Base-by-base conservation (phyloP, 2,797 vertebrate genomes). In the Sciurus vulgaris region DNA sequence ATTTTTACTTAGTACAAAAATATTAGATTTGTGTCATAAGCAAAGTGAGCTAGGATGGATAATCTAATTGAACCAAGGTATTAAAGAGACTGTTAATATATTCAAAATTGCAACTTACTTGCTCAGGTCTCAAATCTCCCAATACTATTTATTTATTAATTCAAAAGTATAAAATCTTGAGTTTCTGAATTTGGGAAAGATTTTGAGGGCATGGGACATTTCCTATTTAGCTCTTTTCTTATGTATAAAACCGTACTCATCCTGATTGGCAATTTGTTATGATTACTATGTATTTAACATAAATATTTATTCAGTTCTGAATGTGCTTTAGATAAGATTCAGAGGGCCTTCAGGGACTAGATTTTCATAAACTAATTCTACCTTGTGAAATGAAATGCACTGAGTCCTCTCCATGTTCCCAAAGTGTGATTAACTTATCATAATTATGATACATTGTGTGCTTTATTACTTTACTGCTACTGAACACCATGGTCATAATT, bases 301-400 rank as follows among this genome's bases (percentile, higher is more conserved):
- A 63, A 79, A 30, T 2, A 26, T 70, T 89, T 95, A 77, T 78
- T 95, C 41, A 94, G 28, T 5, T 89, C 88, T 86, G 61, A 83
- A 81, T 3, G 20, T 91, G 38, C 86, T 96, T 96, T 63, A 93
- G 1, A 91, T 47, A 91, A 94, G 15, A 72, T 47, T 20, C 28
- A 77, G 38, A 41, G 17, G 24, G 70, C 17, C 3, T 82, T 10
- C 24, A 47, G 13, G 61, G 49, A 79, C 12, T 2, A 30, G 54
- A 30, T 72, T 90, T 88, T 78, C 76, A 56, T 89, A 94, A 97
- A 74, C 61, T 49, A 92, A 77, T 85, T 94, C 70, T 54, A 93
- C 41, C 33, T 0, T 44, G 77, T 76, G 56, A 96, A 95, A 96
- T 87, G 28, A 92, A 97, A 94, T 47, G n/a, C 5, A 91, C 0